Conservation (phyloP, 2,113 vertebrate species). For the Toxotes chatareus region DNA sequence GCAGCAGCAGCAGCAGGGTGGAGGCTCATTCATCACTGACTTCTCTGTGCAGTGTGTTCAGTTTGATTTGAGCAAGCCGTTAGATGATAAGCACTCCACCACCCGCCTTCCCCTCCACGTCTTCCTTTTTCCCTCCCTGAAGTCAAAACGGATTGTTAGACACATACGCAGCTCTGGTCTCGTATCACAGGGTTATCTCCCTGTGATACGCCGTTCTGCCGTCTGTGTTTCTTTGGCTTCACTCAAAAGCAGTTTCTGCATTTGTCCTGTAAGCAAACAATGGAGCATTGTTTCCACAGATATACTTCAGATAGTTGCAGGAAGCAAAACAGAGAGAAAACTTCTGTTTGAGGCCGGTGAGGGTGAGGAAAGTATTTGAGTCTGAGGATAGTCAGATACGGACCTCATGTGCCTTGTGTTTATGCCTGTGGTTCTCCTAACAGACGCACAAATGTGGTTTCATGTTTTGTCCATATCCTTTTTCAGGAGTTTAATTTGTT, state of each 20-base stretch:
- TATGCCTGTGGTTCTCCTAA: background rate
- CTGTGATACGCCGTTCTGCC: background rate
- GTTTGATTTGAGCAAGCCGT: too few relatives aligned
- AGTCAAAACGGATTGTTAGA: background rate
- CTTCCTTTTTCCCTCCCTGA: background rate
- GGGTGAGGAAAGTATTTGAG: constrained; percentile 43
- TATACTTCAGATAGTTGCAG: constrained; percentile 53
- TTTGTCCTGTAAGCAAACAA: constrained; percentile 66
- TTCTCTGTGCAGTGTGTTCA: background rate
- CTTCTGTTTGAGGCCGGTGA: constrained; percentile 36
- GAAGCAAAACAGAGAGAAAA: constrained; percentile 39
- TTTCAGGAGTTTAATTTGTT: background rate
- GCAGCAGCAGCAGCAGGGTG: background rate
- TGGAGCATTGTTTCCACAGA: constrained; percentile 70
- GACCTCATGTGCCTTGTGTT: constrained; percentile 26
- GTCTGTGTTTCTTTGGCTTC: constrained; percentile 47
- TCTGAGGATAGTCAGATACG: constrained; percentile 44
- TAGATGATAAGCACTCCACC: background rate
- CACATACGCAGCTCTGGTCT: constrained; percentile 20
- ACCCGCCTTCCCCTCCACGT: background rate
- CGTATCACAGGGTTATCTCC: constrained; percentile 38
- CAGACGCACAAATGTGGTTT: background rate
- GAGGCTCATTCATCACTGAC: background rate
- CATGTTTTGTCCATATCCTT: constrained; percentile 41
- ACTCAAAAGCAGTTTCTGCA: constrained; percentile 57